Evolutionary conservation across 2,888 invertebrate species (phyloP).

Genomic region (Bhutanitis thaidina): DNA sequence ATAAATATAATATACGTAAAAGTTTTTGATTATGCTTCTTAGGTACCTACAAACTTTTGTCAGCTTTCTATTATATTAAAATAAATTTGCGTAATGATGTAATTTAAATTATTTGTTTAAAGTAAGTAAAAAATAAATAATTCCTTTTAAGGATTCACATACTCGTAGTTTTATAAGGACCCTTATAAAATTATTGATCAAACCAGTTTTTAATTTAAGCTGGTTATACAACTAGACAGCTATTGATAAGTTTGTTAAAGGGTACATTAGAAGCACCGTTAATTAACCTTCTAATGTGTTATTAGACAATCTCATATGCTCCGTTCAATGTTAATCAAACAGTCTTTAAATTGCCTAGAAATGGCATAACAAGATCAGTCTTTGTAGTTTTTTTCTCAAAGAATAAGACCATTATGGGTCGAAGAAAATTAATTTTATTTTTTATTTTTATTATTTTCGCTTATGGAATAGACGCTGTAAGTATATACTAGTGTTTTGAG

Average conservation of each 20-base stretch:
- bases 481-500: conserved; percentile 27
- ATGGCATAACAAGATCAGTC: conserved; percentile 19
- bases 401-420: conserved; percentile 28
- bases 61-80: no score
- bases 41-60: no score
- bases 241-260: conserved; percentile 2
- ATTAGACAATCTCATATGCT: conserved; percentile 12
- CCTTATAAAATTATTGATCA: no score
- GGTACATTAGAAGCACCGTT: neutral
- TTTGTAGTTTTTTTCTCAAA: conserved; percentile 8
- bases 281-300: neutral
- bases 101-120: no score
- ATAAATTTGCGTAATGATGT: no score
- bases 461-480: conserved; percentile 45
- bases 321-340: conserved; percentile 26
- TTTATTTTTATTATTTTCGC: conserved; percentile 35
- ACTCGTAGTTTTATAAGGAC: no score
- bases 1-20: no score
- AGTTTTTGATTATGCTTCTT: no score
- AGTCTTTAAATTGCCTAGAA: conserved; percentile 31
- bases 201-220: no score
- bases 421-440: conserved; percentile 34
- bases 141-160: no score
- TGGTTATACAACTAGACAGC: no score
- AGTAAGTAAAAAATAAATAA: no score